Evolutionary conservation across 2,888 invertebrate species (phyloP).

Genomic region (Mythimna lalbum): DNA sequence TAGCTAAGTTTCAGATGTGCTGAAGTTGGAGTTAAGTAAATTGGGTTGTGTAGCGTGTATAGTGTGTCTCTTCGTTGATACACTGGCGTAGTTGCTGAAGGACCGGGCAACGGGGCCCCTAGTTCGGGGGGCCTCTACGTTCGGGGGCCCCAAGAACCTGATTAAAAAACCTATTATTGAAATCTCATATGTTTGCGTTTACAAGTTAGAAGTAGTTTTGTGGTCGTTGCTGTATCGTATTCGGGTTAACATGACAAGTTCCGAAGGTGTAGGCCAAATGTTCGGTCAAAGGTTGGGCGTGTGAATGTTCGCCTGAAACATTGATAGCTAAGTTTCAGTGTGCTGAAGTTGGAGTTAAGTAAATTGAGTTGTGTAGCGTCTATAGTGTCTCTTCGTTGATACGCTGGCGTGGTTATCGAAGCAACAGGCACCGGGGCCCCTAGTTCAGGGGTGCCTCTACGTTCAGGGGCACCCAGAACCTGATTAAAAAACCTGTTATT

Average conservation of each 20-base stretch:
- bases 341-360: conserved; percentile 21
- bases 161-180: too few species aligned
- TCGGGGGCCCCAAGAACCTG: too few species aligned
- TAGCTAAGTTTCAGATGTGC: conserved; percentile 33
- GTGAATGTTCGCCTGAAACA: conserved; percentile 23
- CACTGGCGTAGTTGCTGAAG: too few species aligned
- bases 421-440: too few species aligned
- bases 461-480: too few species aligned
- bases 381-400: conserved; percentile 1
- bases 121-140: too few species aligned
- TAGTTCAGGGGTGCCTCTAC: too few species aligned
- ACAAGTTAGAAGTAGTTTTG: conserved; percentile 20
- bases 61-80: conserved; percentile 1
- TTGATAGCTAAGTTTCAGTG: conserved; percentile 46
- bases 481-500: too few species aligned
- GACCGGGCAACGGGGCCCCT: too few species aligned
- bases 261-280: conserved; percentile 18
- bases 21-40: conserved; percentile 21
- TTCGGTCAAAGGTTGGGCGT: conserved; percentile 24
- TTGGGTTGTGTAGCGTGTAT: not conserved
- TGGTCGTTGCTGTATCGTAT: conserved; percentile 16
- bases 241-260: conserved; percentile 37
- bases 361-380: not conserved
- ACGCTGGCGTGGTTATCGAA: too few species aligned
- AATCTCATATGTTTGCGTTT: too few species aligned